A percentile compares a stretch with the other conserved stretches of the same genome.
These are phyloP conservation scores for Agrochola circellaris DNA, from an alignment of 2,888 invertebrate genomes.

Conservation along the genomic window DNA sequence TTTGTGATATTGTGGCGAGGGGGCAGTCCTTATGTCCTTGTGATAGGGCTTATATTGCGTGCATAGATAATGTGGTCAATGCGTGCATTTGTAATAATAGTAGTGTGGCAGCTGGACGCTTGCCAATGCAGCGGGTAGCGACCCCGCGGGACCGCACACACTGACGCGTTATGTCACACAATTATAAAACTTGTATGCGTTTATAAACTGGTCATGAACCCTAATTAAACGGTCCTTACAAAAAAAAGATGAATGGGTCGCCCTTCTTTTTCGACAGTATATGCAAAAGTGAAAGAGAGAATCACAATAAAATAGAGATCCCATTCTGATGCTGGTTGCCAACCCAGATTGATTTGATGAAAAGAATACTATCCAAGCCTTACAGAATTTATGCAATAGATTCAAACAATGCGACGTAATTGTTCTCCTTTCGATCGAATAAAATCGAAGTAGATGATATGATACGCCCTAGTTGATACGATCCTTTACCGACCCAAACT, in stretches of 20 bases:
- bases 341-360: not conserved
- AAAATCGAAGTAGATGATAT: not conserved
- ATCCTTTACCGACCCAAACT: constrained; percentile 1
- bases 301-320: not conserved
- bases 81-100: constrained; percentile 74
- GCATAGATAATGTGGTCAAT: constrained; percentile 57
- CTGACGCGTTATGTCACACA: constrained; percentile 62
- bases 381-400: not conserved
- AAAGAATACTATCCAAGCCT: not conserved
- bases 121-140: constrained; percentile 77
- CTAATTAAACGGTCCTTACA: constrained; percentile 33
- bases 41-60: constrained; percentile 55
- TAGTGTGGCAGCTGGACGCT: constrained; percentile 70
- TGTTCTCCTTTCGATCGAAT: not conserved
- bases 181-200: constrained; percentile 53
- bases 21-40: constrained; percentile 54
- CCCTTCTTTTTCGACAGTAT: constrained; percentile 15
- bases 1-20: constrained; percentile 7
- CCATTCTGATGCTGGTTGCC: not conserved
- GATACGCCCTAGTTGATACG: constrained; percentile 13
- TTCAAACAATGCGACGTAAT: not conserved
- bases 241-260: constrained; percentile 20
- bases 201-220: constrained; percentile 44
- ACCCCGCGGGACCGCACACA: constrained; percentile 71
- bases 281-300: constrained; percentile 13